Evolutionary conservation across 2,888 invertebrate genomes (phyloP).

Genomic region (Melanotus villosus): DNA sequence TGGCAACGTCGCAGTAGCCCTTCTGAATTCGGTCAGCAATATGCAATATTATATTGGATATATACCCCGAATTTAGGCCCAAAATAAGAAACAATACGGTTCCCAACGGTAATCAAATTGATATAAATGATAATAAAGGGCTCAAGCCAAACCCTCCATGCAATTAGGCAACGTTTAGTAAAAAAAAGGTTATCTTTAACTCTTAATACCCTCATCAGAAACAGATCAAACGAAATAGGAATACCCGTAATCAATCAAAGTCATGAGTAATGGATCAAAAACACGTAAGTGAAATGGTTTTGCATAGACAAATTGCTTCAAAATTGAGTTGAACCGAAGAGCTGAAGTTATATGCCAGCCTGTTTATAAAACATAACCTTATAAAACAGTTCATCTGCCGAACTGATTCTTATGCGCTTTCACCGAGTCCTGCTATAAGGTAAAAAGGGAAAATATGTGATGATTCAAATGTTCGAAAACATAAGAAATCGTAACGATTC

Average conservation of each 20-base stretch:
- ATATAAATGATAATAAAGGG: background rate
- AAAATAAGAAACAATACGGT: slow-evolving; percentile 14
- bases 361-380: background rate
- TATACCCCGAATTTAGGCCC: slow-evolving; percentile 10
- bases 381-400: background rate
- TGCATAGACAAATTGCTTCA: slow-evolving; percentile 21
- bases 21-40: slow-evolving; percentile 45
- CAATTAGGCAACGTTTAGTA: no score
- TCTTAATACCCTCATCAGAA: slow-evolving; percentile 23
- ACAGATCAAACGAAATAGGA: slow-evolving; percentile 22
- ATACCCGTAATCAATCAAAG: slow-evolving; percentile 22
- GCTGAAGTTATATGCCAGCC: slow-evolving; percentile 6
- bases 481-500: no score
- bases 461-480: no score
- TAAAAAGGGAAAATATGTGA: no score
- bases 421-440: no score
- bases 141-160: no score
- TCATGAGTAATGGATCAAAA: slow-evolving; percentile 23
- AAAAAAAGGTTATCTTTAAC: slow-evolving; percentile 5
- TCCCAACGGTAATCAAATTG: slow-evolving; percentile 15
- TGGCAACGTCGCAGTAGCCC: slow-evolving; percentile 57
- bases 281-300: slow-evolving; percentile 22
- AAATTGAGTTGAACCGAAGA: slow-evolving; percentile 12
- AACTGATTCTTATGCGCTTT: background rate
- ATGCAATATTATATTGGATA: slow-evolving; percentile 40